A percentile compares a stretch with the other conserved stretches of the same genome.
Evolutionary conservation across 2,113 vertebrate species (phyloP).

Genomic region (Podocnemis expansa): DNA sequence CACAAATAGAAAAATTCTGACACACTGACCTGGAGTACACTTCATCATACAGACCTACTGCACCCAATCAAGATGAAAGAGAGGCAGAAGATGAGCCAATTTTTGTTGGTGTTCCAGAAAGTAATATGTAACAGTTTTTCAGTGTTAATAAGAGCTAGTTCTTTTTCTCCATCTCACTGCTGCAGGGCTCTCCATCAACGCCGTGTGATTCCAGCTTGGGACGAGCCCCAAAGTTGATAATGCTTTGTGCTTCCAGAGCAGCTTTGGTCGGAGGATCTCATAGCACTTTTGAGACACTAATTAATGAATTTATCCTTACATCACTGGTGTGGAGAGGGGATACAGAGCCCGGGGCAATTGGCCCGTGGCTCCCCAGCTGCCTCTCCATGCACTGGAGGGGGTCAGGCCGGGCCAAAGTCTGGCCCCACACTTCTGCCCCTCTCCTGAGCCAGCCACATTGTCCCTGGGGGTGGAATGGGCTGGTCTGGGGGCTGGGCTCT

Average conservation of each 20-base stretch:
- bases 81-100: not conserved
- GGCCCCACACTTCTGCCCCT: too few relatives aligned
- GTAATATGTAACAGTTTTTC: not conserved
- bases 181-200: not conserved
- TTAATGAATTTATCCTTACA: not conserved
- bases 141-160: not conserved
- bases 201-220: not conserved
- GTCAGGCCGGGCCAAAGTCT: too few relatives aligned
- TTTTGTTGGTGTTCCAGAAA: not conserved
- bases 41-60: not conserved
- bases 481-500: too few relatives aligned
- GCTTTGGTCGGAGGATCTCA: not conserved
- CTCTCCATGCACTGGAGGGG: too few relatives aligned
- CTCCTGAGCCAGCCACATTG: too few relatives aligned
- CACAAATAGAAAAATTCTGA: not conserved
- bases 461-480: too few relatives aligned
- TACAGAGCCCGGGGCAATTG: too few relatives aligned
- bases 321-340: not conserved
- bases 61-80: not conserved
- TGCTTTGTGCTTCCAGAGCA: not conserved
- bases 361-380: too few relatives aligned
- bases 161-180: not conserved
- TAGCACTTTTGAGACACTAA: not conserved
- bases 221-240: not conserved
- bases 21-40: not conserved